A percentile compares a stretch with the other conserved stretches of the same genome.
Evolutionary conservation across 2,888 invertebrate species (phyloP).

Genomic region (Parnassius glacialis): DNA sequence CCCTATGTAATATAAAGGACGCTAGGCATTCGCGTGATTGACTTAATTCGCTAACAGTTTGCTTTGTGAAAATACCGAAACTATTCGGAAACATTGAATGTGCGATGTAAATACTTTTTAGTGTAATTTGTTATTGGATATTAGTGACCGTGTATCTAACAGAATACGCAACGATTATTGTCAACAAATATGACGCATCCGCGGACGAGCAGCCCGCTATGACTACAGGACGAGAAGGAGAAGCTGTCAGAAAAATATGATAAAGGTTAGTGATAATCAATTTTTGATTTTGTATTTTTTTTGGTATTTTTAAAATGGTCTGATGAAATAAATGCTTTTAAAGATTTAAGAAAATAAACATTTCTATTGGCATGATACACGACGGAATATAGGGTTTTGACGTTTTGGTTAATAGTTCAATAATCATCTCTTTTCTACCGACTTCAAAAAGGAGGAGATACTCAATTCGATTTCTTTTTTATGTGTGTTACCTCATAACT

Average conservation of each 20-base stretch:
- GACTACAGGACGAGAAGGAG: constrained; percentile 44
- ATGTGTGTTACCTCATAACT: no score
- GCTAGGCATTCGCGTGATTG: background rate
- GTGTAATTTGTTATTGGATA: constrained; percentile 25
- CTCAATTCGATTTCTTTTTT: no score
- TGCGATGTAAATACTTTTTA: constrained; percentile 8
- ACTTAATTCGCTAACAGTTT: background rate
- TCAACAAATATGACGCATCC: constrained; percentile 41
- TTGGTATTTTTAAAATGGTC: no score
- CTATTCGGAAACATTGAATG: background rate
- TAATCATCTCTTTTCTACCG: no score
- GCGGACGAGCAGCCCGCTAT: constrained; percentile 44
- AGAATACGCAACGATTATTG: constrained; percentile 33
- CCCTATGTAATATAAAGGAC: no score
- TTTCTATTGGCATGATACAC: no score
- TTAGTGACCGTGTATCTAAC: constrained; percentile 33
- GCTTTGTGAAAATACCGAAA: background rate
- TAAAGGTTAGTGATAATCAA: constrained; percentile 48
- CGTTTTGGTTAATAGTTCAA: no score
- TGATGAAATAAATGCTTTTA: no score
- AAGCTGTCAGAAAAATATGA: constrained; percentile 61
- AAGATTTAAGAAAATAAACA: no score
- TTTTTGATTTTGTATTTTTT: no score
- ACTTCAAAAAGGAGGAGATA: no score
- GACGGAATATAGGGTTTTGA: no score